A percentile compares a stretch with the other conserved stretches of the same genome.
phyloP scores from a whole-genome alignment of 2,888 invertebrate genomes.

The Acronicta alni region DNA sequence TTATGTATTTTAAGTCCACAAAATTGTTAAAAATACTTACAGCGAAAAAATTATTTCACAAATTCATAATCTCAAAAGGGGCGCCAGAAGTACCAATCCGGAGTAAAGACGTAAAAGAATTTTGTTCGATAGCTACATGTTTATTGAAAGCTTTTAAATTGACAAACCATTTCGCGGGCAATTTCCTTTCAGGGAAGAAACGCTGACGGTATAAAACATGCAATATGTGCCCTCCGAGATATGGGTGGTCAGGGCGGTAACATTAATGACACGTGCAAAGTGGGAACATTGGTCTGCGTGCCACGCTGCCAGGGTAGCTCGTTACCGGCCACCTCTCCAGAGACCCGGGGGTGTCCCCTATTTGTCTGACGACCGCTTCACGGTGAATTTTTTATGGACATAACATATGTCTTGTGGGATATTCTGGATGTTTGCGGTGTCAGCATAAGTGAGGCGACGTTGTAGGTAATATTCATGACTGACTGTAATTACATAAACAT shows the following conservation, averaged over 20 bases:
- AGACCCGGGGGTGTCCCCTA: constrained; percentile 68
- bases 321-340: constrained; percentile 69
- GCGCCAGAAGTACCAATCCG: constrained; percentile 16
- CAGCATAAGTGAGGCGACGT: constrained; percentile 37
- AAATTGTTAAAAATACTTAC: constrained; percentile 63
- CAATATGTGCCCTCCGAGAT: constrained; percentile 47
- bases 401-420: constrained; percentile 56
- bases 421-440: constrained; percentile 43
- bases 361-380: constrained; percentile 69
- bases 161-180: constrained; percentile 23
- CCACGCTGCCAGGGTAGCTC: constrained; percentile 59
- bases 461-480: constrained; percentile 37
- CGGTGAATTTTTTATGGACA: constrained; percentile 69
- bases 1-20: constrained; percentile 74
- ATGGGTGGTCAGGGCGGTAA: constrained; percentile 58
- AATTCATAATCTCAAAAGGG: constrained; percentile 23
- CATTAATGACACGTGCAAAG: constrained; percentile 74
- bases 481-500: constrained; percentile 5
- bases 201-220: constrained; percentile 36
- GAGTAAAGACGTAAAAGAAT: constrained; percentile 29
- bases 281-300: constrained; percentile 69
- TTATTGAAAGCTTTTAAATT: constrained; percentile 23
- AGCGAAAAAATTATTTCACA: constrained; percentile 22
- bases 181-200: constrained; percentile 20
- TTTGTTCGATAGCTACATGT: constrained; percentile 28